Evolutionary conservation across 1,140 invertebrate species (phyloP), one percentile per base, ranked within the genome.

Genomic region (Papilio dardanus): DNA sequence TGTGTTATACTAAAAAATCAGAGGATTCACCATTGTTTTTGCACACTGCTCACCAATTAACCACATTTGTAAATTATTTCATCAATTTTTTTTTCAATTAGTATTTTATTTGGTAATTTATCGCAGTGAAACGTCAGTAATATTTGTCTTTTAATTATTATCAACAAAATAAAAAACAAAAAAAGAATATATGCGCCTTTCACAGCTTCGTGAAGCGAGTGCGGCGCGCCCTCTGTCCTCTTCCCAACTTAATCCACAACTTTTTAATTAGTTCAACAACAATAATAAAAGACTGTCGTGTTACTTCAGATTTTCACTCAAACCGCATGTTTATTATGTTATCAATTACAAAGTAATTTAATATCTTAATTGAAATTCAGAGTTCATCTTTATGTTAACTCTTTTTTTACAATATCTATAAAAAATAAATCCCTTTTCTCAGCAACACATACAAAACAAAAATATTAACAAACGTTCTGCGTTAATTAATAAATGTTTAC

Each of bases 181-280:
- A 30, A 58, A 28, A 28, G 16, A 62, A 28, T 30, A 12, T 12
- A 28, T 30, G 12, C 10, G 24, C 54, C 24, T 30, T 79, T 83
- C 77, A 76, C 74, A 69, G 69, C 71, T 75, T 76, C 74, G 66
- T 75, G 77, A 80, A 78, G 79, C 77, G 75, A 81, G 76, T 81
- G 68, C 80, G 54, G 73, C 76, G 62, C 75, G 79, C 75, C 77
- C 79, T 81, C 78, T 28, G 75, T 81, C 79, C 79, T 79, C 81
- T 80, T 81, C 81, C 42, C 76, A 79, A 86, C 54, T 83, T 80
- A 79, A 83, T 77, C 77, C 81, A 71, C 68, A 88, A 89, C 85
- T 89, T 89, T 89, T 90, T 90, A 90, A 90, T 90, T 90, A 87
- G 86, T 89, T 89, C 80, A 83, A 84, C 83, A 85, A 84, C 86